phyloP scores from a whole-genome alignment of 2,888 invertebrate genomes.

The Amphipyra tragopoginis region DNA sequence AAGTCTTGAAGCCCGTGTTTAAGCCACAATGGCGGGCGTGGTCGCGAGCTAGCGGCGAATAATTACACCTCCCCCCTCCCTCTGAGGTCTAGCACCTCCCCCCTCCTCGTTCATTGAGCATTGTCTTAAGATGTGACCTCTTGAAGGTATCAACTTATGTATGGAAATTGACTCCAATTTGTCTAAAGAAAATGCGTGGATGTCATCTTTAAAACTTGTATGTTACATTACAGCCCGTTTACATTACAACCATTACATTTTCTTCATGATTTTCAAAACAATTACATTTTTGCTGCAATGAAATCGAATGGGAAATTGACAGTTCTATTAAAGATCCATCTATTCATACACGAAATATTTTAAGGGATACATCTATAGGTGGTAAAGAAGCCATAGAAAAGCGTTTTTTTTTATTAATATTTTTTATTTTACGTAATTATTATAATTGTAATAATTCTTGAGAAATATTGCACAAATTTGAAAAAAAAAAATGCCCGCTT shows the following conservation, averaged over 20 bases:
- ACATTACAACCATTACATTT: background rate
- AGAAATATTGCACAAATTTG: too few species aligned
- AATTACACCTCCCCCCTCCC: conserved; percentile 76
- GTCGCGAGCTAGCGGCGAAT: conserved; percentile 82
- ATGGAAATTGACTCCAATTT: conserved; percentile 56
- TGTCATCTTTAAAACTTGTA: conserved; percentile 10
- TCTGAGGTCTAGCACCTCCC: conserved; percentile 60
- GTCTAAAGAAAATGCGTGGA: conserved; percentile 35
- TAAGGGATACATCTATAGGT: too few species aligned
- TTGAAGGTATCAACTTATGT: conserved; percentile 62
- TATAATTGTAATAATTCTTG: too few species aligned
- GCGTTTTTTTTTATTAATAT: too few species aligned
- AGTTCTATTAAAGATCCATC: too few species aligned
- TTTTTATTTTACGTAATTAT: too few species aligned
- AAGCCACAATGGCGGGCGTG: conserved; percentile 87
- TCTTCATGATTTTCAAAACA: background rate
- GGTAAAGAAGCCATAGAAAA: too few species aligned
- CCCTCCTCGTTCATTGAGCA: conserved; percentile 80
- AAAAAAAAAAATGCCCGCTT: too few species aligned
- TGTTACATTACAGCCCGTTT: conserved; percentile 4
- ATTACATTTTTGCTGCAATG: background rate
- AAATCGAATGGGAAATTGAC: background rate
- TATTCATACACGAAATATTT: too few species aligned
- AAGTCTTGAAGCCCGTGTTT: conserved; percentile 77
- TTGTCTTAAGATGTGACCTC: conserved; percentile 86